Evolutionary conservation across 1,140 invertebrate species (phyloP).

Genomic region (Macrocentrus cingulum): DNA sequence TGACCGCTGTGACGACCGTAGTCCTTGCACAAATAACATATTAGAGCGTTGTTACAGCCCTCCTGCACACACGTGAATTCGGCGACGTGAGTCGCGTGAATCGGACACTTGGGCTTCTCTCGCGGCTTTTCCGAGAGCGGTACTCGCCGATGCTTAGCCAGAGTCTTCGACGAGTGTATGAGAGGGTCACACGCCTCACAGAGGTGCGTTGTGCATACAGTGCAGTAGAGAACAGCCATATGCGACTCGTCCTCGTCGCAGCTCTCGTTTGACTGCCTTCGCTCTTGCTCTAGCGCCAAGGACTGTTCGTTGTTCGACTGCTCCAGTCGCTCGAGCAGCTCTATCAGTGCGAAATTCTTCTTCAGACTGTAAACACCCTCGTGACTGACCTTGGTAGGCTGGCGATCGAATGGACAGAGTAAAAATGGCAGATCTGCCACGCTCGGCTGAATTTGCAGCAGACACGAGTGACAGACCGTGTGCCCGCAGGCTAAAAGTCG

Average conservation of each 20-base stretch:
- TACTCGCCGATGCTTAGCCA: constrained; percentile 63
- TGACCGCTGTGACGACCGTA: constrained; percentile 64
- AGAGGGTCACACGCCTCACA: constrained; percentile 63
- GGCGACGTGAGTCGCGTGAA: constrained; percentile 63
- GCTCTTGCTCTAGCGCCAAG: constrained; percentile 56
- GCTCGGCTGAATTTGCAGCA: constrained; percentile 57
- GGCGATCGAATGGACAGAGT: constrained; percentile 66
- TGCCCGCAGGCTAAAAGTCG: constrained; percentile 66
- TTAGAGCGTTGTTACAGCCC: constrained; percentile 58
- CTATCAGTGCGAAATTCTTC: constrained; percentile 68
- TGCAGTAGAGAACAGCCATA: constrained; percentile 65
- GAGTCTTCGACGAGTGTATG: constrained; percentile 63
- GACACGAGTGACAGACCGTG: constrained; percentile 66
- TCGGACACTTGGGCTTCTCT: constrained; percentile 64
- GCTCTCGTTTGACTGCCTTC: constrained; percentile 55
- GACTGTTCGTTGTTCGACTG: constrained; percentile 49
- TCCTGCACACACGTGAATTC: constrained; percentile 67
- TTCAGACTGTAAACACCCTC: constrained; percentile 66
- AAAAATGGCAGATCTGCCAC: constrained; percentile 51
- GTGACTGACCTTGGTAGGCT: constrained; percentile 62
- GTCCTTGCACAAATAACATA: constrained; percentile 68
- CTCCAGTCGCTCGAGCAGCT: constrained; percentile 63
- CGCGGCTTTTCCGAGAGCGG: constrained; percentile 65
- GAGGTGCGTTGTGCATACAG: constrained; percentile 62
- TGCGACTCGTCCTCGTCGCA: constrained; percentile 68